Base-by-base conservation (phyloP, 2,797 vertebrate species). In the Xyrichtys novacula region DNA sequence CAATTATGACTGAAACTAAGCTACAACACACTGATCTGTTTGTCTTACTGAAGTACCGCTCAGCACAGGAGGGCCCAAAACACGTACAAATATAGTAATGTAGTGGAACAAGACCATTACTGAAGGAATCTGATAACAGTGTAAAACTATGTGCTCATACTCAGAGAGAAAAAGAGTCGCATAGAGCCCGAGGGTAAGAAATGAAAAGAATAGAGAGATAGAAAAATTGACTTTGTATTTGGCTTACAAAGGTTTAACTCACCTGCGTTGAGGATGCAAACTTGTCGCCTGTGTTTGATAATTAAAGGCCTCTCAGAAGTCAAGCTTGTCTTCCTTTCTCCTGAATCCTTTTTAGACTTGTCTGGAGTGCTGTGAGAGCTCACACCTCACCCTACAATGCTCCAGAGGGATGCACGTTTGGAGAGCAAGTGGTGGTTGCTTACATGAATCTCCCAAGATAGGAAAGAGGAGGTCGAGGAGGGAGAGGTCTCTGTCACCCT, bases 31-130 rank as follows among this genome's bases (percentile, higher is more conserved):
- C 10, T 59, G 47, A 78, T 72, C 57, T 61, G 69, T 79, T 88
- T 84, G 47, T 69, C 58, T 66, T 52, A 40, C 43, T 66, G n/a
- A 56, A 82, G 60, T 43, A 39, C 42, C 8, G n/a, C 68, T 77
- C 57, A 19, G 73, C 48, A 57, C 61, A 81, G 66, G 61, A 34
- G 61, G 42, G 38, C 15, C 28, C 66, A 53, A 75, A 81, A 78
- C 88, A 87, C 43, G 78, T 78, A 93, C 91, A 92, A 90, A 93
- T 91, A 92, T 92, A 91, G 90, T 85, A 80, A 88, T 86, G 87
- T 19, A 31, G 63, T 20, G 59, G 62, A 74, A 65, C n/a, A 1
- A 59, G 67, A 65, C 39, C 61, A 40, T 29, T 42, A 31, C 64
- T 52, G 10, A 58, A 70, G 70, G 59, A 78, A 76, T 83, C 65